Conservation (phyloP, 2,113 vertebrate species). For the Centropus unirufus region DNA sequence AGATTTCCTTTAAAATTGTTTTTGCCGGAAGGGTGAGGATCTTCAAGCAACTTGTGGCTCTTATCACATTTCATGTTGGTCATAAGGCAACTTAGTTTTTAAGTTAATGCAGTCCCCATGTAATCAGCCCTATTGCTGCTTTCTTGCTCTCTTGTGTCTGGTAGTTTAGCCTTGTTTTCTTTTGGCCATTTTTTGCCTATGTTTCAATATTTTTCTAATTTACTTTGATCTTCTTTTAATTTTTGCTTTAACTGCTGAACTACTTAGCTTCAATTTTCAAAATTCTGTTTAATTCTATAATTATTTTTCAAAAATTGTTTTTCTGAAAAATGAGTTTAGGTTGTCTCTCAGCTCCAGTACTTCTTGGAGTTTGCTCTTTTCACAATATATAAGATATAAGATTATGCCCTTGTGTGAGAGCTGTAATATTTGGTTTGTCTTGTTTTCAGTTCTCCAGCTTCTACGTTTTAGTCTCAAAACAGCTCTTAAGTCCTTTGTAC, state of each 20-base stretch:
- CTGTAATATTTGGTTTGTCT: background rate
- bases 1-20: background rate
- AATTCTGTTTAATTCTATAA: background rate
- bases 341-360: background rate
- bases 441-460: background rate
- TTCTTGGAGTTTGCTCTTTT: background rate
- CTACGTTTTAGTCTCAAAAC: background rate
- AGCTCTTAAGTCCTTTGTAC: constrained; percentile 32
- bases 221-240: background rate
- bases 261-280: background rate
- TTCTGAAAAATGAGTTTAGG: background rate
- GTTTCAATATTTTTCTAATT: background rate
- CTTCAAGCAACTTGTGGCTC: background rate
- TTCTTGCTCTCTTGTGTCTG: background rate
- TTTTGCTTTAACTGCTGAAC: background rate
- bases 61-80: background rate
- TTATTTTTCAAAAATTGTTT: background rate
- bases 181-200: background rate
- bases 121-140: background rate
- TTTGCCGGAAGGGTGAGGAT: background rate
- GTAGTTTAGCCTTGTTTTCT: background rate
- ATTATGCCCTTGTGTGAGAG: background rate
- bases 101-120: background rate
- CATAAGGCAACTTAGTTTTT: background rate
- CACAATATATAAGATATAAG: background rate